Evolutionary conservation across 2,113 vertebrate species (phyloP), one percentile per base, ranked within the genome.

Genomic region (Pachypanchax playfairii): DNA sequence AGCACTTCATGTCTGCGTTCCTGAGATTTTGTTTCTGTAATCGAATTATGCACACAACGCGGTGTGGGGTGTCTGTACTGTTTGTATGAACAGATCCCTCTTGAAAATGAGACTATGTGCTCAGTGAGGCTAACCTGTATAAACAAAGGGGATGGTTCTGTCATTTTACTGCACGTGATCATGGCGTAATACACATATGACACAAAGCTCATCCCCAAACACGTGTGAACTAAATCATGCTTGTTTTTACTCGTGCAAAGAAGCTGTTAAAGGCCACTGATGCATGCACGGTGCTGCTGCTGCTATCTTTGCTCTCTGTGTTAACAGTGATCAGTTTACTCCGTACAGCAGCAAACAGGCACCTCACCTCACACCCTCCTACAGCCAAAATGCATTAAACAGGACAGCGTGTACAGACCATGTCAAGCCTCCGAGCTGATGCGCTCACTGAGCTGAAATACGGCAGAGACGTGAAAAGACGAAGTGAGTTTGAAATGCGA

Each of bases 401-500:
- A 70, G 61, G 31, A 64, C 65, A 66, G 64, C 25, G 14, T 58
- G 74, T 62, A 31, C 43, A 43, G 66, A 28, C 44, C 18, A 26
- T 18, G 48, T 57, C 50, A n/a, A 26, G 50, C 65, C 17, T 24
- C 28, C 7, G 41, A 54, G 62, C 58, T 21, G 44, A 31, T 65
- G 51, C 20, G 29, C 69, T 52, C 33, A 11, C 49, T 35, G 57
- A 49, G 66, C 59, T 48, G 43, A 58, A 29, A 53, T n/a, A 50
- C 31, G 48, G 64, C 49, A 67, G 31, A 44, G 26, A 15, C 55
- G 50, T 2, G 48, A 58, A 31, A 65, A 48, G 53, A 63, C 13
- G 65, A 48, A 24, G 67, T 56, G n/a, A n/a, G 17, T 60, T 62
- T 68, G 63, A 58, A 66, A 63, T 46, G 21, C 42, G 65, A 82